Conservation (phyloP, 1,140 invertebrate species). For the Calephelis nemesis region DNA sequence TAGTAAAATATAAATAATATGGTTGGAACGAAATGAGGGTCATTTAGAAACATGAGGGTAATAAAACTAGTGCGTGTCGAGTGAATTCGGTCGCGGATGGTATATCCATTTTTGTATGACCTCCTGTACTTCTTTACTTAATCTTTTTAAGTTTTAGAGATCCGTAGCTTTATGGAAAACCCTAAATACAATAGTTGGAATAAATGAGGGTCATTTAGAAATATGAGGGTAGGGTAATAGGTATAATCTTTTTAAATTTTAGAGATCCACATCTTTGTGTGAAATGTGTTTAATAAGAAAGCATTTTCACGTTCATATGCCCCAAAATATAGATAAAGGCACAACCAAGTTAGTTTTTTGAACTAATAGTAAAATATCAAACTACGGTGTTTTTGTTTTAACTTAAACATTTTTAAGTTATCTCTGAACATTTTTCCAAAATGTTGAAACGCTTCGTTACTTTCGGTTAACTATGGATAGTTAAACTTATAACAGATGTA, state of each 20-base stretch:
- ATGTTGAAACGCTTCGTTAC: no score
- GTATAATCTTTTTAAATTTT: slow-evolving; percentile 42
- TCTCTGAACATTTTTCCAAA: no score
- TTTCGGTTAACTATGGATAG: no score
- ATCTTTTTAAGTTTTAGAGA: slow-evolving; percentile 27
- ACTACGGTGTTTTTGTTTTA: no score
- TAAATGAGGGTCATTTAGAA: slow-evolving; percentile 78
- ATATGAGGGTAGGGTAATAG: slow-evolving; percentile 79
- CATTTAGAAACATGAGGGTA: slow-evolving; percentile 79
- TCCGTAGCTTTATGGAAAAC: no score
- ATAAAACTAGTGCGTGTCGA: slow-evolving; percentile 78
- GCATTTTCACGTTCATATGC: no score
- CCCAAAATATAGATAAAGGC: no score
- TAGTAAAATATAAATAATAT: slow-evolving; percentile 79
- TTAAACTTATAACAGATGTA: no score
- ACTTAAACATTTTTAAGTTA: no score
- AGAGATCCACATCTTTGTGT: neutral
- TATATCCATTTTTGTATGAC: slow-evolving; percentile 36
- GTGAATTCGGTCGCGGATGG: slow-evolving; percentile 64
- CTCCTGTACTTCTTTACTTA: slow-evolving; percentile 29
- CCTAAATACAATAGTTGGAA: slow-evolving; percentile 75
- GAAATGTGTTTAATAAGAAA: no score
- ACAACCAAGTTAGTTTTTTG: no score
- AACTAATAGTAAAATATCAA: no score
- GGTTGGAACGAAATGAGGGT: slow-evolving; percentile 75